Evolutionary conservation across 1,140 invertebrate species (phyloP), one percentile per base, ranked within the genome.

Genomic region (Araneus ventricosus): DNA sequence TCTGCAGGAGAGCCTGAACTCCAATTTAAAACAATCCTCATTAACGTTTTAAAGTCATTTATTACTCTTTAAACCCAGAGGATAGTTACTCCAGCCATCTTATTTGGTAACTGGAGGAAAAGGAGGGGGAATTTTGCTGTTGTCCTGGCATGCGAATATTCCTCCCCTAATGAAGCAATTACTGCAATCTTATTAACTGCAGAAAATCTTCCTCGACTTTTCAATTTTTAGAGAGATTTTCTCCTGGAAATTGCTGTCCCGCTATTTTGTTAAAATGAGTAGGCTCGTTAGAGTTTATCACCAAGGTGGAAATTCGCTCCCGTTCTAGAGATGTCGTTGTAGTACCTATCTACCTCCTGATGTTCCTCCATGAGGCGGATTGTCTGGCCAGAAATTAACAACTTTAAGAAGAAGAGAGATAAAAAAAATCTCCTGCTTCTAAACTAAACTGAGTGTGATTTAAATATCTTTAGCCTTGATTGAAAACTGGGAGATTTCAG

Each of bases 21-120:
- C 82, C 82, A 84, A 84, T 84, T 84, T 84, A 84, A 84, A 84
- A 84, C 82, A 84, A 84, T 84, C 82, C 82, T 84, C 82, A 84
- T 84, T 84, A 84, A 84, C 82, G 82, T 52, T 84, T 84, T 52
- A 20, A 84, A 84, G 82, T 52, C 82, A 84, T 84, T 30, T 75
- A 75, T 75, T 75, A 75, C 70, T 20, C 70, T 75, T 75, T 34
- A 75, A 75, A 75, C 70, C 70, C 70, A 75, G 70, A 30, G 70
- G 45, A 20, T 34, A 75, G 70, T 37, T 75, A 37, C 70, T 17
- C 70, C n/a, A 34, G 30, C 17, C 82, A 41, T 84, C 30, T 84
- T 84, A 52, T 84, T 34, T 45, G 70, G 70, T 75, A 75, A 6
- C 14, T 75, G 34, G 4, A 75, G 70, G 70, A 75, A 6, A 63